These are phyloP conservation scores for Iphiclides podalirius DNA, from an alignment of 2,888 invertebrate species.

Conservation along the genomic window DNA sequence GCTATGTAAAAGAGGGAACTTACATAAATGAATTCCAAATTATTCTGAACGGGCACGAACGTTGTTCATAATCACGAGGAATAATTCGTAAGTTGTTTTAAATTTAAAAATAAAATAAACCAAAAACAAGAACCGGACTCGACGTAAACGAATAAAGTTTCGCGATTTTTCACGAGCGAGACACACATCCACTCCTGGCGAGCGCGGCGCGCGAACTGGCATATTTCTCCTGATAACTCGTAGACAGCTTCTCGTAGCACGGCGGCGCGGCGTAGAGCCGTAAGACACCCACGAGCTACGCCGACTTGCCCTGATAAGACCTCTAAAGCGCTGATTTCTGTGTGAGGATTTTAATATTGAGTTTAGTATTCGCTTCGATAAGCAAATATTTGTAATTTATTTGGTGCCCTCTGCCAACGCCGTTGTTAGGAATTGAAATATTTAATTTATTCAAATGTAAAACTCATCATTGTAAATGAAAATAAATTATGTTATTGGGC, in stretches of 20 bases:
- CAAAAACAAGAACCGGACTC: too few relatives aligned
- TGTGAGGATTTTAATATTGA: neutral
- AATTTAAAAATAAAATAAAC: too few relatives aligned
- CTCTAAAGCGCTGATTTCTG: neutral
- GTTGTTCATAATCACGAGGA: too few relatives aligned
- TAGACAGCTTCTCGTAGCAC: constrained; percentile 10
- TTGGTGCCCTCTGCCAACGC: neutral
- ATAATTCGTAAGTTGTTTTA: too few relatives aligned
- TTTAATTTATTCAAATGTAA: too few relatives aligned
- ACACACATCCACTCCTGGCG: constrained; percentile 17
- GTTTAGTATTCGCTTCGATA: neutral
- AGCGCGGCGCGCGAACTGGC: constrained; percentile 32
- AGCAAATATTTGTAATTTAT: neutral
- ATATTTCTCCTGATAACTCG: constrained; percentile 14
- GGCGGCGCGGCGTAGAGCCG: neutral
- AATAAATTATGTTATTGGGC: too few relatives aligned
- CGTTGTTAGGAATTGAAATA: neutral
- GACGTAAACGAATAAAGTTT: constrained; percentile 25
- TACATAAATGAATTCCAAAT: too few relatives aligned
- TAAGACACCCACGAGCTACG: constrained; percentile 11
- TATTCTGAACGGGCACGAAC: too few relatives aligned
- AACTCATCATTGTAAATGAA: too few relatives aligned
- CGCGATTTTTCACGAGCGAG: neutral
- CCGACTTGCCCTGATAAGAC: constrained; percentile 9
- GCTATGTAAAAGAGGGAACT: too few relatives aligned